Percentiles rank a stretch among this genome's conserved stretches.
Evolutionary conservation across 1,140 invertebrate genomes (phyloP).

Genomic region (Drosophila melanogaster): DNA sequence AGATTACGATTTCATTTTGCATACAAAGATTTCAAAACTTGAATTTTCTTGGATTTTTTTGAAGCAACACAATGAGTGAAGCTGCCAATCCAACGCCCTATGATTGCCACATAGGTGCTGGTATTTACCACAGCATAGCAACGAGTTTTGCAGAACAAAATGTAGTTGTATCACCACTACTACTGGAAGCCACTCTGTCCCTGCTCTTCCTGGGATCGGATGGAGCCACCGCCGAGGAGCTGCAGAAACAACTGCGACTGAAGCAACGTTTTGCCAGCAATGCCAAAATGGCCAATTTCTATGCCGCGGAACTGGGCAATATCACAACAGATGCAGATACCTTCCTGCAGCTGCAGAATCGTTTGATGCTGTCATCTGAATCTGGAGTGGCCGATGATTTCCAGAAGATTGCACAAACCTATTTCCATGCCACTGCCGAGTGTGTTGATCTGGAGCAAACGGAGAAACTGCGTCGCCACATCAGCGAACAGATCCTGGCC

Average conservation of each 20-base stretch:
- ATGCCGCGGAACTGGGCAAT: slow-evolving; percentile 56
- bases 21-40: neutral
- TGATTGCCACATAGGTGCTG: slow-evolving; percentile 43
- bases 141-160: slow-evolving; percentile 52
- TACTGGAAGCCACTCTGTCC: slow-evolving; percentile 67
- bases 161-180: slow-evolving; percentile 70
- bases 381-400: slow-evolving; percentile 64
- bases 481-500: slow-evolving; percentile 46
- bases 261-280: slow-evolving; percentile 75
- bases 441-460: slow-evolving; percentile 59
- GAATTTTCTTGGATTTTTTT: neutral
- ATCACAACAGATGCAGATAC: slow-evolving; percentile 58
- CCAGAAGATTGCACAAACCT: slow-evolving; percentile 78
- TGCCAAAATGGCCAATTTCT: slow-evolving; percentile 82
- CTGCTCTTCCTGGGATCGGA: slow-evolving; percentile 75
- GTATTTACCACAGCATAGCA: slow-evolving; percentile 62
- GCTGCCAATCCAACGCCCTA: slow-evolving; percentile 11
- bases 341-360: slow-evolving; percentile 56
- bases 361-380: slow-evolving; percentile 36
- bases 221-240: slow-evolving; percentile 71
- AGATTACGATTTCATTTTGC: too few relatives aligned
- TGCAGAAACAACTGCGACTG: slow-evolving; percentile 58
- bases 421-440: slow-evolving; percentile 70
- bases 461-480: slow-evolving; percentile 59
- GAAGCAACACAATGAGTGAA: slow-evolving; percentile 49